phyloP scores from a whole-genome alignment of 1,140 invertebrate genomes.

The Mycetomoellerius zeteki region DNA sequence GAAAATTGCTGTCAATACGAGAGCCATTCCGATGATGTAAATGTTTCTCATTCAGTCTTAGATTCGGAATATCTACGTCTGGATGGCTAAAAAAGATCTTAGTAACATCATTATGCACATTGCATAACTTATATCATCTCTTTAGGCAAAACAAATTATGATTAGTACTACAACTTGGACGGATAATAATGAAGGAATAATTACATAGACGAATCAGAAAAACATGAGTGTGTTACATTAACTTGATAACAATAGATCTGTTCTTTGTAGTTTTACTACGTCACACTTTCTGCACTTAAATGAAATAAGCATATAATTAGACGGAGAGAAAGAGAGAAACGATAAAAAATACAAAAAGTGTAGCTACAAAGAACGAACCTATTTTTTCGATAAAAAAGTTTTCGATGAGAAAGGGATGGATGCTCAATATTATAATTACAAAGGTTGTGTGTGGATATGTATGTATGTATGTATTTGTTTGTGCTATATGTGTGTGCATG shows the following conservation, averaged over 20 bases:
- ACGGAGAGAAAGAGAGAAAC: neutral
- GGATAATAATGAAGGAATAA: slow-evolving; percentile 8
- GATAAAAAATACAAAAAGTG: slow-evolving; percentile 13
- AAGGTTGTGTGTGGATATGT: neutral
- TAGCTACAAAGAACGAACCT: neutral
- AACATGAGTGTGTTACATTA: slow-evolving; percentile 14
- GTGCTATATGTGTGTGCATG: neutral
- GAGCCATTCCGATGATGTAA: slow-evolving; percentile 59
- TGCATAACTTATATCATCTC: slow-evolving; percentile 30
- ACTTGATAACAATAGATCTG: slow-evolving; percentile 21
- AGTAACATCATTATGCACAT: neutral
- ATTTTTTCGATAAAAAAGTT: slow-evolving; percentile 43
- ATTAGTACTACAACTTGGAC: slow-evolving; percentile 28
- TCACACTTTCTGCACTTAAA: neutral
- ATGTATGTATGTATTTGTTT: neutral
- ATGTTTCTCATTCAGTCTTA: slow-evolving; percentile 59
- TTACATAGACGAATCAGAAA: slow-evolving; percentile 49
- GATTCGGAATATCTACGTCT: slow-evolving; percentile 69
- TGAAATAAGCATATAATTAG: neutral
- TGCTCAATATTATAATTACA: slow-evolving; percentile 64
- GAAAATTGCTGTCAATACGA: slow-evolving; percentile 87
- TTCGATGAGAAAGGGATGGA: slow-evolving; percentile 50
- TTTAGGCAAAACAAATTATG: slow-evolving; percentile 30
- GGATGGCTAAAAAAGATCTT: slow-evolving; percentile 64
- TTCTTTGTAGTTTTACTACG: slow-evolving; percentile 5